phyloP scores from a whole-genome alignment of 2,888 invertebrate species.

The Caenorhabditis japonica region DNA sequence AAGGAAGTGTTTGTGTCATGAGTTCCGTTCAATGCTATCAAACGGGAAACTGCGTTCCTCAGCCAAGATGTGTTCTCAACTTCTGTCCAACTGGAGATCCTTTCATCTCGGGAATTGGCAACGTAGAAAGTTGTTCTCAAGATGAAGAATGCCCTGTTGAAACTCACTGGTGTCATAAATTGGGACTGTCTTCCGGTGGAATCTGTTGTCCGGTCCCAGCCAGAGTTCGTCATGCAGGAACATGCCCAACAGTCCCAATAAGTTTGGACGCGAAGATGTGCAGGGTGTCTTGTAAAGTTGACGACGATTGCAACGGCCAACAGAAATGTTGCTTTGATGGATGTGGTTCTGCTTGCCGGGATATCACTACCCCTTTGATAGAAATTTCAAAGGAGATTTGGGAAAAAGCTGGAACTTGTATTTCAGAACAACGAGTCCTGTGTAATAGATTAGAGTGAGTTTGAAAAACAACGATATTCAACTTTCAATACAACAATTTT shows the following conservation, averaged over 20 bases:
- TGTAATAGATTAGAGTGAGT: slow-evolving; percentile 47
- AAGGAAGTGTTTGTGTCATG: slow-evolving; percentile 68
- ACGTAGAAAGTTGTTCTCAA: slow-evolving; percentile 63
- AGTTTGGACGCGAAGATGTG: slow-evolving; percentile 48
- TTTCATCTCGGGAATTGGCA: slow-evolving; percentile 52
- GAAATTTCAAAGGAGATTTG: slow-evolving; percentile 43
- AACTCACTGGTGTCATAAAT: slow-evolving; percentile 67
- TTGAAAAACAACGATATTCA: neutral
- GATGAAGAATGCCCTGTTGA: slow-evolving; percentile 61
- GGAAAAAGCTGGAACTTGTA: slow-evolving; percentile 46
- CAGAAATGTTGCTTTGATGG: slow-evolving; percentile 75
- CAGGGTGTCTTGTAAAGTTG: slow-evolving; percentile 57
- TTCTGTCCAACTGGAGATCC: slow-evolving; percentile 68
- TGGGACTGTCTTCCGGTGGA: slow-evolving; percentile 66
- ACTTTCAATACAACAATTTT: neutral
- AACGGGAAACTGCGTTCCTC: slow-evolving; percentile 64
- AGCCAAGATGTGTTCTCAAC: slow-evolving; percentile 72
- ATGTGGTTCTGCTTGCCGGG: slow-evolving; percentile 66
- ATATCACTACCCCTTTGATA: slow-evolving; percentile 33
- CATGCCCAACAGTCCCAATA: slow-evolving; percentile 57
- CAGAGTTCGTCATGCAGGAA: slow-evolving; percentile 53
- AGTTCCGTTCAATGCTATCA: slow-evolving; percentile 68
- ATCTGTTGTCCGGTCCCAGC: slow-evolving; percentile 66
- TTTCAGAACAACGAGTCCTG: slow-evolving; percentile 41
- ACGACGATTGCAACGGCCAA: slow-evolving; percentile 60